Base-by-base conservation (phyloP, 2,797 vertebrate genomes). In the Sebastes dallii region DNA sequence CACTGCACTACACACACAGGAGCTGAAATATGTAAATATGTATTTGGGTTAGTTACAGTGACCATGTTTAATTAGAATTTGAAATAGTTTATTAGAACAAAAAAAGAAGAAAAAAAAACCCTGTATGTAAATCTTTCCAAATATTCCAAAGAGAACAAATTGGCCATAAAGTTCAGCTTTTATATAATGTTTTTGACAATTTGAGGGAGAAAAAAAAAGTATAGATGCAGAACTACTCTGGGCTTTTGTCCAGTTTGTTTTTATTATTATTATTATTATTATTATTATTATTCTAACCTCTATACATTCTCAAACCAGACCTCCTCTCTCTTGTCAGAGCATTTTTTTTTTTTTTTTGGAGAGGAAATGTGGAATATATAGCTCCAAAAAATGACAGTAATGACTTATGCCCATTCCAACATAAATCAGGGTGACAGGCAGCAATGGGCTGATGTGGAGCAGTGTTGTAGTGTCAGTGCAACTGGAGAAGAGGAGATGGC, bases 41-140 rank as follows among this genome's bases (percentile, higher is more conserved):
- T 95, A 95, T 95, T 94, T 95, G 78, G 97, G 97, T 97, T 97
- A 96, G 96, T 97, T 97, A 91, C 96, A 96, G 93, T 95, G 97
- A 96, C 97, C 97, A 66, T 36, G 11, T 36, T 36, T 36, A 36
- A 36, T 80, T 91, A 84, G 93, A 95, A 96, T 94, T 94, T 96
- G 90, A 96, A 95, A 95, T 93, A 91, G 92, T 96, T 96, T 94
- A 94, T 93, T 92, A 93, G 92, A 76, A 91, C 88, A 90, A 90
- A 80, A 80, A 84, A 85, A 85, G 32, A 59, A 52, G 16, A 70
- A 72, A 84, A 86, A 85, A 81, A 34, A 34, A 4, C 3, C 84
- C 84, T 94, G 91, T 94, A 95, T 95, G 95, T 95, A 95, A 94
- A 95, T 94, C 85, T 94, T 93, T 93, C 77, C 86, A 92, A 95